Evolutionary conservation across 2,888 invertebrate genomes (phyloP).

Genomic region (Harpalus rufipes): DNA sequence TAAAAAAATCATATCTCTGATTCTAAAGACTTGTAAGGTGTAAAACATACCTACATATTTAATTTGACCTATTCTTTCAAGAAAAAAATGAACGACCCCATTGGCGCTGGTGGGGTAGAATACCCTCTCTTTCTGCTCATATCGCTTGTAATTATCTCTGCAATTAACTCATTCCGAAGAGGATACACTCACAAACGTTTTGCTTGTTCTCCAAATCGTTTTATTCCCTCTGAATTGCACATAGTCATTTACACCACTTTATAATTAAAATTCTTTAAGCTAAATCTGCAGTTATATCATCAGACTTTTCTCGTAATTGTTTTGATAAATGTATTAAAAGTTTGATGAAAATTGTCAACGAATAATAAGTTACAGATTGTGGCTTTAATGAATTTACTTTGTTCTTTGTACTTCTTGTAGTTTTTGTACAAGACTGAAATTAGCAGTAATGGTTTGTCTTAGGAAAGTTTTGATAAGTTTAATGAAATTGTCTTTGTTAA

Average conservation of each 20-base stretch:
- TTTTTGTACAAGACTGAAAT: slow-evolving; percentile 8
- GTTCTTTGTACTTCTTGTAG: slow-evolving; percentile 26
- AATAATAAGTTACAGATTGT: slow-evolving; percentile 8
- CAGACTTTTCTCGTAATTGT: slow-evolving; percentile 2
- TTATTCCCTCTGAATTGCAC: slow-evolving; percentile 13
- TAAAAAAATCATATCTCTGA: too few species aligned
- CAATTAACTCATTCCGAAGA: slow-evolving; percentile 32
- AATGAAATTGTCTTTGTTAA: background rate
- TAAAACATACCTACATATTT: too few species aligned
- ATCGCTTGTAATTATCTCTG: slow-evolving; percentile 20
- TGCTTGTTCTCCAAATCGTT: slow-evolving; percentile 24
- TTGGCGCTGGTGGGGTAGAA: background rate
- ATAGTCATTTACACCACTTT: slow-evolving; percentile 5
- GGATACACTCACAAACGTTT: slow-evolving; percentile 20
- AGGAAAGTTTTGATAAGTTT: background rate
- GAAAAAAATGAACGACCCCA: too few species aligned
- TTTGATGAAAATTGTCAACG: slow-evolving; percentile 22
- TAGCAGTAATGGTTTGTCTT: slow-evolving; percentile 40
- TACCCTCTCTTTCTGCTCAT: slow-evolving; percentile 6
- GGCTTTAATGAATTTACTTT: slow-evolving; percentile 40
- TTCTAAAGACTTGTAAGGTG: too few species aligned
- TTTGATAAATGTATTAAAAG: slow-evolving; percentile 38
- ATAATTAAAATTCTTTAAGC: slow-evolving; percentile 35
- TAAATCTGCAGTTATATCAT: background rate
- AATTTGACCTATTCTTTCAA: too few species aligned